Evolutionary conservation across 30 jellyfish, hydroid and myxozoan species (phyloP), one percentile per base, ranked within the genome.

Genomic region (Aurelia aurita): DNA sequence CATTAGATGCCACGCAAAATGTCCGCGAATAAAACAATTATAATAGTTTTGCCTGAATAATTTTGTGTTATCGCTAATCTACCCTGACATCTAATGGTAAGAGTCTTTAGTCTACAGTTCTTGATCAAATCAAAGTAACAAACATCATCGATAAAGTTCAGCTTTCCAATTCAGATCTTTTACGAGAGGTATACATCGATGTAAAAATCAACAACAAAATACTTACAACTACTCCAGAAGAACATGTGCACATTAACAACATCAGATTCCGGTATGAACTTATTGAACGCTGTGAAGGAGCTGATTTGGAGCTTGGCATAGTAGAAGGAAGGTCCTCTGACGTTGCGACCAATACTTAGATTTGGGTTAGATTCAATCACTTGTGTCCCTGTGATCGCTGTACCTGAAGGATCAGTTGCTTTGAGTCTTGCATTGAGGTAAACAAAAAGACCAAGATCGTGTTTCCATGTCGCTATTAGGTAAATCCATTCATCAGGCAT

Each of bases 191-290:
- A 2, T 3, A 6, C 15, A 39, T 39, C 51, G 51, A 14, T 4
- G 51, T 39, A 39, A 39, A 39, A 14, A 39, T 63, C 47, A 23
- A 6, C 20, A 21, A 21, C 27, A 2, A 16, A 35, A 54, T 72
- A 92, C 98, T 87, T 71, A 92, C 98, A 92, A 87, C 98, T 92
- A 60, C 98, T 92, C 98, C 98, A 95, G 68, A 95, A 88, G 84
- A 89, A 90, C 84, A 95, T 14, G 95, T 79, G 91, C 27, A 91
- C 96, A 64, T 87, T 91, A 67, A 74, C 34, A 58, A 91, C 77
- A 43, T 95, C 97, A 19, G 95, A 39, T 20, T 77, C 90, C n/a
- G 90, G 90, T 0, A 95, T 66, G 69, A 54, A 86, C 39, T 77
- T 90, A 69, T 86, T 63, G 81, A 90, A 95, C 6, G 98, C 82